Percentiles rank a stretch among this genome's conserved stretches.
These are phyloP conservation scores for Agrotis ipsilon DNA, from an alignment of 2,888 invertebrate genomes.

Conservation along the genomic window DNA sequence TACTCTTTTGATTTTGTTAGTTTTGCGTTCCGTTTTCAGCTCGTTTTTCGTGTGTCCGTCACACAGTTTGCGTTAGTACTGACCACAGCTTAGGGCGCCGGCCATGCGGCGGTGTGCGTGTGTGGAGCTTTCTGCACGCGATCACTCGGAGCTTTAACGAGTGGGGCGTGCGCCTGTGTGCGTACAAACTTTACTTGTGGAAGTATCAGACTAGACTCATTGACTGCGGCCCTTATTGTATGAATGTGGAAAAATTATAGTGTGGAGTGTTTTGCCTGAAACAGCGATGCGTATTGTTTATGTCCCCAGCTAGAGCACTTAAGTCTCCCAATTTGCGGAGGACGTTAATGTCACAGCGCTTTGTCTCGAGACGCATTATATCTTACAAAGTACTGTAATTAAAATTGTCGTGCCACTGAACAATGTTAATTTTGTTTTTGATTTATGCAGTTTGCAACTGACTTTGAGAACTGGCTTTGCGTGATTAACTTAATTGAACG, in stretches of 20 bases:
- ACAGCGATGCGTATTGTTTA: slow-evolving; percentile 88
- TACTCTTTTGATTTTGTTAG: slow-evolving; percentile 79
- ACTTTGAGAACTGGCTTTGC: slow-evolving; percentile 5
- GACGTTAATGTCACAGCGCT: slow-evolving; percentile 84
- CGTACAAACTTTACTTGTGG: slow-evolving; percentile 85
- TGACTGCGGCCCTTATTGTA: slow-evolving; percentile 91
- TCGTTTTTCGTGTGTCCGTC: slow-evolving; percentile 91
- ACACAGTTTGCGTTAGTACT: slow-evolving; percentile 91
- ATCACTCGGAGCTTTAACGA: slow-evolving; percentile 87
- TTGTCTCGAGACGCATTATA: slow-evolving; percentile 86
- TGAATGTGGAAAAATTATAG: slow-evolving; percentile 91
- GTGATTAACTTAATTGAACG: slow-evolving; percentile 3
- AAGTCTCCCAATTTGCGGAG: slow-evolving; percentile 87
- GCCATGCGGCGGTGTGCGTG: slow-evolving; percentile 88
- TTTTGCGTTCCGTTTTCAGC: slow-evolving; percentile 88
- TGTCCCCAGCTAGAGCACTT: slow-evolving; percentile 84
- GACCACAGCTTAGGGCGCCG: slow-evolving; percentile 91
- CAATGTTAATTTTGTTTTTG: slow-evolving; percentile 70
- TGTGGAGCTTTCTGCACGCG: slow-evolving; percentile 91
- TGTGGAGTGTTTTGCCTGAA: slow-evolving; percentile 89
- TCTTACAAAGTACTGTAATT: slow-evolving; percentile 86
- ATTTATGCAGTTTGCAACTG: slow-evolving; percentile 31
- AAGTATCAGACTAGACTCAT: slow-evolving; percentile 91
- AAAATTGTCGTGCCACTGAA: slow-evolving; percentile 76
- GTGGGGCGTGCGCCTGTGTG: slow-evolving; percentile 87